Evolutionary conservation across 37 sponge, comb jelly and placozoan genomes (phyloP), one percentile per base, ranked within the genome.

Genomic region (Geodia barretti): DNA sequence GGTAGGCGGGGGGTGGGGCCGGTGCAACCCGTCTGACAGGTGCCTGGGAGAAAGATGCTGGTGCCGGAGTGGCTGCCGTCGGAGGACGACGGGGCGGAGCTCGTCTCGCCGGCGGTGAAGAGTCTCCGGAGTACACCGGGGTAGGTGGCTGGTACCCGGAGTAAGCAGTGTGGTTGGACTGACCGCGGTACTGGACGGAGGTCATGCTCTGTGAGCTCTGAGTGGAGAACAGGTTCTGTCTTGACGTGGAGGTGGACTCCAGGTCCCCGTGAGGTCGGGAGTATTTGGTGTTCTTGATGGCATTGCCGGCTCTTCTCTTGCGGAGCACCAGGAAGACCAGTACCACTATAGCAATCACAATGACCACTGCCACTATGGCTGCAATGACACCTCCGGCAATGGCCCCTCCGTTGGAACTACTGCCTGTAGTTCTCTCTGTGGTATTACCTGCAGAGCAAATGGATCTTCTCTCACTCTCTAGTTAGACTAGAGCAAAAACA

Each of bases 301-400:
- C n/a, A n/a, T n/a, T n/a, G 14, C n/a, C n/a, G n/a, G n/a, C n/a
- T n/a, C n/a, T n/a, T n/a, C n/a, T n/a, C n/a, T n/a, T n/a, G n/a
- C n/a, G n/a, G n/a, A n/a, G n/a, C n/a, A n/a, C n/a, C n/a, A n/a
- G n/a, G n/a, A n/a, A n/a, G n/a, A 81, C 62, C 40, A 60, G 63
- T 34, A 81, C 60, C 11, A 81, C 21, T 14, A 70, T 24, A 1
- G 62, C 38, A 2, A 81, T 33, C 32, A 72, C 64, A 0, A 81
- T 26, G 21, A 80, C n/a, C 2, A 70, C 1, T 24, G 25, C 31
- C 3, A 68, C 37, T 3, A 80, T 61, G 1, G 40, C 82, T 58
- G 29, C 82, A 5, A 81, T 26, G 9, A 70, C 41, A 3, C 70
- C 80, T 64, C 73, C 82, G 17, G 33, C 82, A 39, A 81, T 62